These are phyloP conservation scores for Cottus gobio DNA, from an alignment of 2,113 vertebrate genomes.

Conservation along the genomic window DNA sequence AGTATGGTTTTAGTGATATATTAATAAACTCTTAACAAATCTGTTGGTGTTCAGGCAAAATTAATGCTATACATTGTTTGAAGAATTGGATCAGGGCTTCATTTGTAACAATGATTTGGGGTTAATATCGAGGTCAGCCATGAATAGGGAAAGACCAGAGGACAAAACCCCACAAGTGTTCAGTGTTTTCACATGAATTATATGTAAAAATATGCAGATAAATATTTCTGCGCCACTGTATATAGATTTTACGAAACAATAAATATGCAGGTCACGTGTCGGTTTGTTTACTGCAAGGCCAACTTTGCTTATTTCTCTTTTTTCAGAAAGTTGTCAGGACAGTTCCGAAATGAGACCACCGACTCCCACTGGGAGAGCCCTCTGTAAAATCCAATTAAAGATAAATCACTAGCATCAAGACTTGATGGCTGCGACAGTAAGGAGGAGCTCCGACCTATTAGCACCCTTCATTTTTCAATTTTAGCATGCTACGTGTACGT, in stretches of 20 bases:
- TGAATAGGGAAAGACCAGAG: conserved; percentile 21
- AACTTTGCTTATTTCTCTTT: conserved; percentile 38
- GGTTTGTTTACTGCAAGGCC: not conserved
- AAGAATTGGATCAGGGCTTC: conserved; percentile 18
- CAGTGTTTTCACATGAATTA: conserved; percentile 19
- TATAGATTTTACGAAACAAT: conserved; percentile 15
- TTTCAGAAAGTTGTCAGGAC: conserved; percentile 23
- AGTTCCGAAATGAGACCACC: conserved; percentile 41
- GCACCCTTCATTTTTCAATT: conserved; percentile 49
- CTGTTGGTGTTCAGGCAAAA: not conserved
- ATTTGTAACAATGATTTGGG: conserved; percentile 37
- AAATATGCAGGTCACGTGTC: conserved; percentile 16
- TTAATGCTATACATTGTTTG: conserved; percentile 26
- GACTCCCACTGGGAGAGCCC: conserved; percentile 51
- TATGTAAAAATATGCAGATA: conserved; percentile 31
- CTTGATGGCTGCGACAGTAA: conserved; percentile 8
- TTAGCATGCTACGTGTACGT: conserved; percentile 15
- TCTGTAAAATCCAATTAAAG: conserved; percentile 59
- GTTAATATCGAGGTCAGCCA: conserved; percentile 40
- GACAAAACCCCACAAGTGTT: conserved; percentile 10
- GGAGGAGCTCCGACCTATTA: conserved; percentile 41
- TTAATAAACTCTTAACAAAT: not conserved
- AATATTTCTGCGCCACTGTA: not conserved
- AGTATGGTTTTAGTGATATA: not conserved
- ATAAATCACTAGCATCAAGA: conserved; percentile 42